Evolutionary conservation across 1,140 invertebrate species (phyloP).

Genomic region (Gonatopus flavifemur): DNA sequence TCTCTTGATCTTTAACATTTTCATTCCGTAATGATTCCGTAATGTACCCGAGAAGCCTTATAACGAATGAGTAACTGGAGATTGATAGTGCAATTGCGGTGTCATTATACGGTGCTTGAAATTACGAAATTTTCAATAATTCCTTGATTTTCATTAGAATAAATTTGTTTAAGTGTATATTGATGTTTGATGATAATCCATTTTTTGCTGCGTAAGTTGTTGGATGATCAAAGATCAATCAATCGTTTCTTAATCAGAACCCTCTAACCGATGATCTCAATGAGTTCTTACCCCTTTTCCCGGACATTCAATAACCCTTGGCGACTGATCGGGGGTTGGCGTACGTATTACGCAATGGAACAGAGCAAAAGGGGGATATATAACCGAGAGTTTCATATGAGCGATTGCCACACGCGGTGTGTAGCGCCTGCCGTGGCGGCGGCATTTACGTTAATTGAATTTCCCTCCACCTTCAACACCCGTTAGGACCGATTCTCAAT

Average conservation of each 20-base stretch:
- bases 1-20: neutral
- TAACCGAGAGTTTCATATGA: constrained; percentile 54
- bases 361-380: constrained; percentile 10
- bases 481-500: constrained; percentile 29
- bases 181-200: too few relatives aligned
- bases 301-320: constrained; percentile 32
- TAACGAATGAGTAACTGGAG: too few relatives aligned
- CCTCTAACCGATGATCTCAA: neutral
- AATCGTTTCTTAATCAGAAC: constrained; percentile 24
- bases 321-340: constrained; percentile 18
- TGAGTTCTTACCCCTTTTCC: constrained; percentile 19
- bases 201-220: too few relatives aligned
- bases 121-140: too few relatives aligned
- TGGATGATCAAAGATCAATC: constrained; percentile 27
- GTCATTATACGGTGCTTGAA: too few relatives aligned
- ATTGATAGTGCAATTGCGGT: too few relatives aligned
- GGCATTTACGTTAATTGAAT: constrained; percentile 61
- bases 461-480: constrained; percentile 50
- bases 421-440: constrained; percentile 47
- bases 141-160: too few relatives aligned
- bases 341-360: neutral
- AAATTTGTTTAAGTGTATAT: too few relatives aligned
- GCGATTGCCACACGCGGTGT: constrained; percentile 53
- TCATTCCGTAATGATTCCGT: too few relatives aligned
- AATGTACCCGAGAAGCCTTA: too few relatives aligned